Evolutionary conservation across 2,888 invertebrate species (phyloP), one percentile per base, ranked within the genome.

Genomic region (Acanthococcus lagerstroemiae): DNA sequence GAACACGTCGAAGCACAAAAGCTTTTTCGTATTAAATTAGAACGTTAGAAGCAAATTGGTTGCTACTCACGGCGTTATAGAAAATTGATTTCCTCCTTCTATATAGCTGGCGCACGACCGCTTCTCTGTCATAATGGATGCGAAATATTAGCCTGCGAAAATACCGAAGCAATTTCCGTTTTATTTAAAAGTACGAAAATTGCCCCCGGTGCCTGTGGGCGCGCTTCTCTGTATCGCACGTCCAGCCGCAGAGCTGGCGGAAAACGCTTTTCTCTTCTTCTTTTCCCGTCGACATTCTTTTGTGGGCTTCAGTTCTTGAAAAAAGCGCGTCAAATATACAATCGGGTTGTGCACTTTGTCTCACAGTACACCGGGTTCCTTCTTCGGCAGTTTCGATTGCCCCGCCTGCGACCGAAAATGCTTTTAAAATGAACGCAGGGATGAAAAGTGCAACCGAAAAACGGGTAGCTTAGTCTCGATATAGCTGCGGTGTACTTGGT

Each of bases 11-110:
- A 48, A 15, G 48, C 4, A 21, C 21, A 52, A 52, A 52, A 52
- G 52, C 52, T 52, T n/a, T 37, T 15, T 52, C 52, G 24, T 52
- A 52, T 52, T 52, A 52, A 52, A 52, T 52, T 52, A 52, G 24
- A 52, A 52, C 15, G 52, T 52, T 52, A 6, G 52, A 52, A 52
- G 52, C 15, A 52, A 52, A 52, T 52, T 52, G 52, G 52, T 24
- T 24, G 19, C 52, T 52, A 52, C 24, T 52, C 22, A 24, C 24
- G 22, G 17, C 7, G 15, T 52, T 22, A 15, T 4, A n/a, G 37
- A 37, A 52, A 52, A 52, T 21, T 52, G 52, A 52, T 52, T 52
- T 52, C 52, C 52, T 48, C 22, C 24, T 52, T 15, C 24, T 52
- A 19, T 52, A n/a, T n/a, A n/a, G n/a, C 24, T 52, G 15, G 24